Evolutionary conservation across 2,888 invertebrate species (phyloP), one percentile per base, ranked within the genome.

Genomic region (Opisthograptis luteolata): DNA sequence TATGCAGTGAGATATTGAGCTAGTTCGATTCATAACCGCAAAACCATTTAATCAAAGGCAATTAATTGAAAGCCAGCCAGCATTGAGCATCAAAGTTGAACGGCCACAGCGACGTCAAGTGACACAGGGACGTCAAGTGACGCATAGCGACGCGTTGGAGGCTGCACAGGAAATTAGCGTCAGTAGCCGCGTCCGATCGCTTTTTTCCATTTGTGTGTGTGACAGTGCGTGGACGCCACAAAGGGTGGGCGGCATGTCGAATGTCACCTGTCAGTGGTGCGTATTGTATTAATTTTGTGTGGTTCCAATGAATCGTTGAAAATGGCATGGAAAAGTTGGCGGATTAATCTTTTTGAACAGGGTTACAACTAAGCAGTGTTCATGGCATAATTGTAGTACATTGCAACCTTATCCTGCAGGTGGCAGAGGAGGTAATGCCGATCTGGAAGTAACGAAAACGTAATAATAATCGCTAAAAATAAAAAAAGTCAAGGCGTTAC

Each of bases 201-300:
- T 75, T 84, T 84, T 84, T 84, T 83, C 84, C 81, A 79, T 82
- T 81, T 73, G 62, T 66, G 75, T 73, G 56, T 56, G 58, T 53
- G 64, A 68, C 64, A 52, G 64, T 60, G 61, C 53, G 55, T 45
- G 58, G 56, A 45, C 42, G 32, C 45, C 46, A 64, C 71, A 71
- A 71, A 68, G 70, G 70, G 65, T 54, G 53, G 58, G 49, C 55
- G 55, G 24, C 37, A 24, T 37, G 24, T 39, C 44, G n/a, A 41
- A 24, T 31, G 34, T 32, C 44, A 39, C 37, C 41, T 55, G 27
- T 52, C 41, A n/a, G n/a, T n/a, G n/a, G 41, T 50, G 12, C 9
- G 17, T n/a, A 28, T 20, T 20, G 56, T 55, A 46, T 44, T 51
- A 60, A 64, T 60, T 60, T 65, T 7, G 28, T 56, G 51, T 58